Evolutionary conservation across 1,140 invertebrate species (phyloP).

Genomic region (Drosophila insularis): DNA sequence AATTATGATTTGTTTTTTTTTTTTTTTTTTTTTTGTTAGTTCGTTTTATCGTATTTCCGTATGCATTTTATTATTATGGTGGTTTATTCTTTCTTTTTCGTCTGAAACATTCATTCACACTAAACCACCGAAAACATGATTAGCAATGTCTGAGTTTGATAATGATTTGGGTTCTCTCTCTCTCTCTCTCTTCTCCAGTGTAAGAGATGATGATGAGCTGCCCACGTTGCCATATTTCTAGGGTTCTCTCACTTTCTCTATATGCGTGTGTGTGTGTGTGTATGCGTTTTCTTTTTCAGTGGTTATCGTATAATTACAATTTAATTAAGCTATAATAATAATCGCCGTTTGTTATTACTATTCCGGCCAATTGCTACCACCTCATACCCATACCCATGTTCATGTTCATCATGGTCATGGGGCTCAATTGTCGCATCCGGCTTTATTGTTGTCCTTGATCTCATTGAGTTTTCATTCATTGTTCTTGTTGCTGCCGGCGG

Average conservation of each 20-base stretch:
- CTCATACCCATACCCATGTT: neutral
- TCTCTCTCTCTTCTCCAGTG: no score
- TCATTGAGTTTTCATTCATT: conserved; percentile 14
- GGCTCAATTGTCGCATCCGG: neutral
- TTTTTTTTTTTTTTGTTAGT: conserved; percentile 39
- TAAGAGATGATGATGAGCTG: neutral
- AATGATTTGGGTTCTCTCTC: conserved; percentile 39
- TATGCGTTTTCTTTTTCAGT: conserved; percentile 26
- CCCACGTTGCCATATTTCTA: neutral
- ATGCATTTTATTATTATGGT: conserved; percentile 8
- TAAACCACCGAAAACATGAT: conserved; percentile 32
- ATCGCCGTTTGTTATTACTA: conserved; percentile 37
- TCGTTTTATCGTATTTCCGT: conserved; percentile 33
- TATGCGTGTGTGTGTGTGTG: conserved; percentile 12
- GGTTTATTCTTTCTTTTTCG: conserved; percentile 2
- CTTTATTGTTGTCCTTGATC: conserved; percentile 15
- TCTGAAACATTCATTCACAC: conserved; percentile 29
- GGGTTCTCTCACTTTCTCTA: neutral
- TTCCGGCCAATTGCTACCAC: conserved; percentile 15
- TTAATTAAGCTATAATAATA: conserved; percentile 76
- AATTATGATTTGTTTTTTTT: conserved; percentile 44
- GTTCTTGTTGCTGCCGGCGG: conserved; percentile 18
- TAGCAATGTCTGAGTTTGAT: conserved; percentile 20
- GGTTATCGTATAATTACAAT: conserved; percentile 64
- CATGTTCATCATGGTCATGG: neutral